These are phyloP conservation scores for Ascidia mentula DNA, from an alignment of 23 tunicate genomes.

Conservation along the genomic window DNA sequence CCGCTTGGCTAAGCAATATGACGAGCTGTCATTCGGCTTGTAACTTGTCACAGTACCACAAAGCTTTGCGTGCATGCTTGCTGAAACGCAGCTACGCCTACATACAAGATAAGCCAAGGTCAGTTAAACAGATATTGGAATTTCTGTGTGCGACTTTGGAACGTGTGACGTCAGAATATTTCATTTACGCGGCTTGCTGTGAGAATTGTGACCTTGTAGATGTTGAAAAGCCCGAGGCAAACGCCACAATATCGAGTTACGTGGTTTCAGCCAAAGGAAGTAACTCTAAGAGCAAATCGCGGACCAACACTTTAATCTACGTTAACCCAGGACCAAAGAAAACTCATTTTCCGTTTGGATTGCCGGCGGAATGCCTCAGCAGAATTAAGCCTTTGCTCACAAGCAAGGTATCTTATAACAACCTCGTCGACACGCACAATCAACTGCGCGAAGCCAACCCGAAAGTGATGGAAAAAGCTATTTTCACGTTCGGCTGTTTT, in stretches of 20 bases:
- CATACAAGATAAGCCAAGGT: not conserved
- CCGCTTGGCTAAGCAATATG: slow-evolving; percentile 32
- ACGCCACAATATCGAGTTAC: not conserved
- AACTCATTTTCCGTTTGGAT: not conserved
- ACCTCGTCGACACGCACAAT: not conserved
- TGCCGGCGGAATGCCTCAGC: not conserved
- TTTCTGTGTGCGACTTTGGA: not conserved
- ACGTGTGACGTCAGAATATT: not conserved
- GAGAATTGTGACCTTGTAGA: not conserved
- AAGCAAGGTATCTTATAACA: not conserved
- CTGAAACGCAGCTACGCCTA: not conserved
- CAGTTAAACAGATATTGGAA: not conserved
- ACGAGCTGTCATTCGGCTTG: not conserved
- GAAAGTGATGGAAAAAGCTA: not conserved
- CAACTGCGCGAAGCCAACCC: not conserved
- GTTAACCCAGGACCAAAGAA: too few species aligned
- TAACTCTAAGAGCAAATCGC: not conserved
- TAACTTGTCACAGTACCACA: not conserved
- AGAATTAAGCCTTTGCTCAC: not conserved
- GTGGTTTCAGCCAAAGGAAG: not conserved
- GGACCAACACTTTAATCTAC: not conserved
- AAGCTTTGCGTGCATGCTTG: not conserved
- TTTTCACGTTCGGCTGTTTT: not conserved
- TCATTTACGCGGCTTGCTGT: not conserved
- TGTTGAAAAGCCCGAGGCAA: not conserved